phyloP scores from a whole-genome alignment of 1,140 invertebrate species.

The Pygmarrhopalites habei region DNA sequence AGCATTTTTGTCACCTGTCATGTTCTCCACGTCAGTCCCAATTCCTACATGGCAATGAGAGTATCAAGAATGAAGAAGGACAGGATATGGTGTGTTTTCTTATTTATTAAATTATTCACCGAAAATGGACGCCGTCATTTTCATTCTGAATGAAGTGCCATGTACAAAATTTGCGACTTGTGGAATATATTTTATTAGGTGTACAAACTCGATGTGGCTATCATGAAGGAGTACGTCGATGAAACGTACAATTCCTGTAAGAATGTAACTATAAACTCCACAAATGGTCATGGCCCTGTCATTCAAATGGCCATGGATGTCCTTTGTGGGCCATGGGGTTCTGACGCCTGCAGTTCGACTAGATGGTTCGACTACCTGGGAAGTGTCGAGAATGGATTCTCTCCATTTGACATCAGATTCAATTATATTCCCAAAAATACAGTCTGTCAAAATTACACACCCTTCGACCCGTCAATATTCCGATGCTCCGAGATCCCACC shows the following conservation, averaged over 20 bases:
- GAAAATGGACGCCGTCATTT: too few species aligned
- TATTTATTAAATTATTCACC: too few species aligned
- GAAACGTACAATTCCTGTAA: constrained; percentile 58
- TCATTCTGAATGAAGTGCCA: too few species aligned
- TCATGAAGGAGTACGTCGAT: constrained; percentile 54
- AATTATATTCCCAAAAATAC: constrained; percentile 19
- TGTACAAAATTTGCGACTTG: background rate
- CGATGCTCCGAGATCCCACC: constrained; percentile 22
- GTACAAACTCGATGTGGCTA: constrained; percentile 51
- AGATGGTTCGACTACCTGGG: constrained; percentile 42
- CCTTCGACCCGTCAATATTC: constrained; percentile 13
- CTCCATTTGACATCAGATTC: constrained; percentile 48
- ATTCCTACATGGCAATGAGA: too few species aligned
- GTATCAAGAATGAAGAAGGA: too few species aligned
- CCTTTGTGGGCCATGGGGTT: constrained; percentile 57
- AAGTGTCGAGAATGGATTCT: constrained; percentile 41
- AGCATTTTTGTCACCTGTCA: constrained; percentile 51
- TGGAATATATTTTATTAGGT: too few species aligned
- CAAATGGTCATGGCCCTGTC: constrained; percentile 56
- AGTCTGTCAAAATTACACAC: constrained; percentile 41
- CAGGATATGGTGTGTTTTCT: too few species aligned
- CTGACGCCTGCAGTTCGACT: constrained; percentile 52
- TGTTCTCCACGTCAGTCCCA: constrained; percentile 51
- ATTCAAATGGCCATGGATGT: constrained; percentile 64
- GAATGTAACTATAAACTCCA: constrained; percentile 52